These are phyloP conservation scores for Hafferia zeledoni DNA, from an alignment of 2,797 vertebrate species.

Conservation along the genomic window DNA sequence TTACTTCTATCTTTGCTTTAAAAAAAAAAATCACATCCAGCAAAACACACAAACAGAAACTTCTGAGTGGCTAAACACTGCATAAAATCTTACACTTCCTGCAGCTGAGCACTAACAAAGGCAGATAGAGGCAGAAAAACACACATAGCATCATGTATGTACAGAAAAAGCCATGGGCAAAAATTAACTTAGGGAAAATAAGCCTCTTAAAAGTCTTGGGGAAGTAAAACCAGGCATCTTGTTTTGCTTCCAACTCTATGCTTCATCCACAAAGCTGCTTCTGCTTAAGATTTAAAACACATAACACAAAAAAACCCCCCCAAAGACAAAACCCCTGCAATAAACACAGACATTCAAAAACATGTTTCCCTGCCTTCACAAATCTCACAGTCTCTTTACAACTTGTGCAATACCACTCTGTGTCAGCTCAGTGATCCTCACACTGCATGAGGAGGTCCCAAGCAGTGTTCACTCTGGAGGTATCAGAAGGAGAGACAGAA, in stretches of 20 bases:
- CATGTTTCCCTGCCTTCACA: fast-evolving
- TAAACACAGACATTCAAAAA: neutral
- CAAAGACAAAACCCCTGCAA: neutral
- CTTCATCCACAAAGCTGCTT: neutral
- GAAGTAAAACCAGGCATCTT: neutral
- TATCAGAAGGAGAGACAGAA: neutral
- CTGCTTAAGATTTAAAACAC: neutral
- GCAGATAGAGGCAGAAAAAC: neutral
- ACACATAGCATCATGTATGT: neutral
- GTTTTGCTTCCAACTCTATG: neutral
- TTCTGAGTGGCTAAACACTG: neutral
- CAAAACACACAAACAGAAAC: neutral
- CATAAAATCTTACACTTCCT: neutral
- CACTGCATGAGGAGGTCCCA: neutral
- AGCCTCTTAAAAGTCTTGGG: neutral
- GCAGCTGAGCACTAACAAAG: neutral
- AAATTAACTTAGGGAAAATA: neutral
- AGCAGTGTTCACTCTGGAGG: neutral
- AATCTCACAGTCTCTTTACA: neutral
- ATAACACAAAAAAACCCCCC: neutral
- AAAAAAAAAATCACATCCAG: neutral
- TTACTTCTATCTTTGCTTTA: neutral
- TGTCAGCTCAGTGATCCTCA: neutral
- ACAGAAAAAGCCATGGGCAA: neutral
- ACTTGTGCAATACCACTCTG: fast-evolving